Percentiles rank a stretch among this genome's conserved stretches.
Evolutionary conservation across 2,888 invertebrate species (phyloP).

Genomic region (Onchidella celtica): DNA sequence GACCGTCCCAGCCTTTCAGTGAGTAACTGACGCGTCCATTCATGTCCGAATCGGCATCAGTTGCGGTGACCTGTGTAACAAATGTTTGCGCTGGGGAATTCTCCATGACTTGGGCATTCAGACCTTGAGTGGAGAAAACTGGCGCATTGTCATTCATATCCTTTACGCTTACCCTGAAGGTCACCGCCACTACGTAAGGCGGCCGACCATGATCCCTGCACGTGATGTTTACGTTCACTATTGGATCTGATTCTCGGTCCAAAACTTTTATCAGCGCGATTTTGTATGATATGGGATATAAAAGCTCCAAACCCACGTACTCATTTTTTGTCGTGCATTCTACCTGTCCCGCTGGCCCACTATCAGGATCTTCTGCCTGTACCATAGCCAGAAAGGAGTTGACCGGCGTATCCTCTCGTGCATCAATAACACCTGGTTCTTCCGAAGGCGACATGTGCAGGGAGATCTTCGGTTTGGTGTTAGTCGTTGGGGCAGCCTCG

Average conservation of each 20-base stretch:
- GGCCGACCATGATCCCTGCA: conserved; percentile 82
- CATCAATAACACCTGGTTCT: not conserved
- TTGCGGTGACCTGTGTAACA: conserved; percentile 91
- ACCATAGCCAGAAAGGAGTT: conserved; percentile 16
- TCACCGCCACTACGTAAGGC: conserved; percentile 57
- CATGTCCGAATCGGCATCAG: conserved; percentile 93
- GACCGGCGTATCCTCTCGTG: conserved; percentile 19
- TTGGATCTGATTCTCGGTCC: conserved; percentile 66
- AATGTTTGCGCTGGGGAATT: conserved; percentile 74
- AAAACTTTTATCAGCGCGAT: conserved; percentile 80
- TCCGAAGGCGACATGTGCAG: not conserved
- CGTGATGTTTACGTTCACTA: conserved; percentile 80
- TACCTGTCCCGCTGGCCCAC: not conserved
- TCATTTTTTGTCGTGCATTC: not conserved
- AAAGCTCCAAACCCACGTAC: not conserved
- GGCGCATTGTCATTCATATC: conserved; percentile 97
- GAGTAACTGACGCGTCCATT: conserved; percentile 88
- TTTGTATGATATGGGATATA: conserved; percentile 62
- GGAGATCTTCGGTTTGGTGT: not conserved
- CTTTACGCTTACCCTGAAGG: conserved; percentile 82
- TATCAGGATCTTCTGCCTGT: conserved; percentile 2
- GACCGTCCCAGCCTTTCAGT: not conserved
- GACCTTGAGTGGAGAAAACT: conserved; percentile 83
- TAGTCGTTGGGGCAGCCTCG: too few species aligned
- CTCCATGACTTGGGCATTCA: conserved; percentile 61